Evolutionary conservation across 2,888 invertebrate genomes (phyloP).

Genomic region (Rotaria magnacalcarata): DNA sequence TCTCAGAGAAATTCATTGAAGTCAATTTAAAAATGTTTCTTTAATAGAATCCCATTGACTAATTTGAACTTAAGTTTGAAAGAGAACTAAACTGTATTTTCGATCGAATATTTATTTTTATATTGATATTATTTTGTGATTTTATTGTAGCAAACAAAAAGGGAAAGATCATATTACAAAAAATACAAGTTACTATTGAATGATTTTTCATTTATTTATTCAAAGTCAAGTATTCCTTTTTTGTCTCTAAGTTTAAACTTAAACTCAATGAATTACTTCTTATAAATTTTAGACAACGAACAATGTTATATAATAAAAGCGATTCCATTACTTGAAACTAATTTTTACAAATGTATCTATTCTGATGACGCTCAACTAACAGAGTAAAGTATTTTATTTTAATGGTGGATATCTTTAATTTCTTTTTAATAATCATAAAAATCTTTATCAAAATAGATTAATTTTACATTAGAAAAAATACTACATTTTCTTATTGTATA

Average conservation of each 20-base stretch:
- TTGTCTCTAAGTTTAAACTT: too few relatives aligned
- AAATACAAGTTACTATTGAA: neutral
- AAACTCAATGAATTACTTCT: too few relatives aligned
- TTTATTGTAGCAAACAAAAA: neutral
- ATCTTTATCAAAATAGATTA: too few relatives aligned
- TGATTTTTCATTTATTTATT: neutral
- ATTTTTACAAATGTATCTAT: slow-evolving; percentile 8
- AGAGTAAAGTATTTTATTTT: neutral
- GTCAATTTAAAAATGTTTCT: too few relatives aligned
- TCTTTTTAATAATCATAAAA: too few relatives aligned
- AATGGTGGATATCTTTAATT: neutral
- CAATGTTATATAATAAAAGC: neutral
- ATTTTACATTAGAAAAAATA: too few relatives aligned
- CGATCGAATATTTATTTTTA: too few relatives aligned
- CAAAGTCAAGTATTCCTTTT: neutral
- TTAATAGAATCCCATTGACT: too few relatives aligned
- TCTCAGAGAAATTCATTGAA: too few relatives aligned
- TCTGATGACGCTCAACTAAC: neutral
- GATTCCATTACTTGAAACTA: neutral
- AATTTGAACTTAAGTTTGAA: too few relatives aligned
- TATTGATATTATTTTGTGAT: neutral
- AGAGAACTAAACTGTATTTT: too few relatives aligned
- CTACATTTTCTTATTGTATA: neutral
- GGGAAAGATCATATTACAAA: neutral
- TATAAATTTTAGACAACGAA: neutral